Percentiles rank a stretch among this genome's conserved stretches.
phyloP scores from a whole-genome alignment of 2,888 invertebrate species.

The Nowickia ferox region DNA sequence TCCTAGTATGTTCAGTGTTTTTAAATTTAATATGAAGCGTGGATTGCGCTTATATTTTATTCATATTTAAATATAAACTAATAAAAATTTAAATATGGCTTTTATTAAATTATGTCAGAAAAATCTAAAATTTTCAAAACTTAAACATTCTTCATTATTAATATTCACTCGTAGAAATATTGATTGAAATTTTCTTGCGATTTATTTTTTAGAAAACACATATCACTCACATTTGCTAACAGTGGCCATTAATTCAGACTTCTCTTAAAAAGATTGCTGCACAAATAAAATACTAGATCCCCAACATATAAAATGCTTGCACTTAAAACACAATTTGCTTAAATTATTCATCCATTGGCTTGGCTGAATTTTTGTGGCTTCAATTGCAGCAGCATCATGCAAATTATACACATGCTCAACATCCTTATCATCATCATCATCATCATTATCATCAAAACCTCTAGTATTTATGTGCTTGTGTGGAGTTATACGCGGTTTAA shows the following conservation, averaged over 20 bases:
- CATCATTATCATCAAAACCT: slow-evolving; percentile 6
- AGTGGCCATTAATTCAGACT: slow-evolving; percentile 2
- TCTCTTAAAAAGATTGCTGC: background rate
- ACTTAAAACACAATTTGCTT: slow-evolving; percentile 2
- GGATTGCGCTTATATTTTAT: too few species aligned
- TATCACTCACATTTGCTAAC: slow-evolving; percentile 9
- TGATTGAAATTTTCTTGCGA: background rate
- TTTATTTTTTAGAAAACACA: background rate
- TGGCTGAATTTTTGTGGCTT: background rate
- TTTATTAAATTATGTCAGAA: too few species aligned
- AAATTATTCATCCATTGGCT: background rate
- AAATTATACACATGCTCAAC: background rate
- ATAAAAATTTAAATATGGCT: too few species aligned
- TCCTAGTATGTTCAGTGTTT: too few species aligned
- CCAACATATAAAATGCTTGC: background rate
- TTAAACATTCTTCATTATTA: too few species aligned
- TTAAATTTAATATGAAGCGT: too few species aligned
- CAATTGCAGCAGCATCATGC: background rate
- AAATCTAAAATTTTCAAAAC: too few species aligned
- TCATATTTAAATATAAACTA: too few species aligned
- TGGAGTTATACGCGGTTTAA: slow-evolving; percentile 36
- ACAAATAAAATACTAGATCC: background rate
- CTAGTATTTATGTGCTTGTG: slow-evolving; percentile 25
- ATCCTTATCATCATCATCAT: background rate
- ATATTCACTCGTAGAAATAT: background rate